These are phyloP conservation scores for Scomber scombrus DNA, from an alignment of 2,113 vertebrate genomes.

Conservation along the genomic window DNA sequence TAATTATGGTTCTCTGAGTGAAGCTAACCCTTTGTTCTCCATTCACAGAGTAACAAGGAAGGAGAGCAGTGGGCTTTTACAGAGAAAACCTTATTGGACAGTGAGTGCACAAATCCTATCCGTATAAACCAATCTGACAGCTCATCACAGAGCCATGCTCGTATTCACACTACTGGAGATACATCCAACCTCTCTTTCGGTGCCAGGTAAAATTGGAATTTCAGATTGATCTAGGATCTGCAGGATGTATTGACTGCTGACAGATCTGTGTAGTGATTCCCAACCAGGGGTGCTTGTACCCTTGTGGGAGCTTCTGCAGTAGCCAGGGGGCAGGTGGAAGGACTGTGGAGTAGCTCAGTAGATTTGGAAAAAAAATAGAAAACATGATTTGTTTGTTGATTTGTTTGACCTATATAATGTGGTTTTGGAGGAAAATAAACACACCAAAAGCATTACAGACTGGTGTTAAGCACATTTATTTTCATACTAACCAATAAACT, in stretches of 20 bases:
- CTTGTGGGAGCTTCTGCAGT: too few species aligned
- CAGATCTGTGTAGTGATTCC: neutral
- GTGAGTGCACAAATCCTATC: conserved; percentile 2
- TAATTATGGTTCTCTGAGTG: conserved; percentile 1
- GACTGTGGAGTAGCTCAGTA: too few species aligned
- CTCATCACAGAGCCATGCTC: neutral
- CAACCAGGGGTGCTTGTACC: too few species aligned
- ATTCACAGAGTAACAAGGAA: too few species aligned
- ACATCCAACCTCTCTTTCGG: neutral
- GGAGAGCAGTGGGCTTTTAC: too few species aligned
- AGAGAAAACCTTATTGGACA: neutral
- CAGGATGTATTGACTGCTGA: neutral
- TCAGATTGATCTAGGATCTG: conserved; percentile 1
- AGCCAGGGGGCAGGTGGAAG: too few species aligned
- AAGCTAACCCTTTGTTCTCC: too few species aligned
- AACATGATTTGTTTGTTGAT: too few species aligned
- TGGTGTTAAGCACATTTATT: neutral
- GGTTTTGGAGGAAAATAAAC: too few species aligned
- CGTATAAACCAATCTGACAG: conserved; percentile 17
- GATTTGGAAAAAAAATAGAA: too few species aligned
- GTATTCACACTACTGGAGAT: neutral
- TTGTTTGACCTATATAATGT: too few species aligned
- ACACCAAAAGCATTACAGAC: neutral
- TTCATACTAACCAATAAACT: too few species aligned
- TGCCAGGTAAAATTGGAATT: neutral